Evolutionary conservation across 2,113 vertebrate genomes (phyloP).

Genomic region (Nothocercus nigrocapillus): DNA sequence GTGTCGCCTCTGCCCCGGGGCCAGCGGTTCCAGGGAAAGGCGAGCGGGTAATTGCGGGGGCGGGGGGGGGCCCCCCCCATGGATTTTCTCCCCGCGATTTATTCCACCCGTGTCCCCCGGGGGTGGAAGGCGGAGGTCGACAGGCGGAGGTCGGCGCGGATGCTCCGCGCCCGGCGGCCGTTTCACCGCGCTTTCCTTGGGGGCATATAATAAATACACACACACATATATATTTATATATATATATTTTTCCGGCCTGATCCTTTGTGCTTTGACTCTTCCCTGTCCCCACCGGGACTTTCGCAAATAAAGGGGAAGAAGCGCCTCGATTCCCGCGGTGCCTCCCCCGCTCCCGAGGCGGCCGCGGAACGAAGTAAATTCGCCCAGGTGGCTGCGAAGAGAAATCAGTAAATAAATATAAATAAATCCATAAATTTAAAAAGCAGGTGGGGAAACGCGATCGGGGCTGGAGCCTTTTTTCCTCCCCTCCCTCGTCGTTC

Average conservation of each 20-base stretch:
- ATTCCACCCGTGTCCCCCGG: background rate
- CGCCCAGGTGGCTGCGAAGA: background rate
- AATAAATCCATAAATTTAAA: too few species aligned
- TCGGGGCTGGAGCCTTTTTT: background rate
- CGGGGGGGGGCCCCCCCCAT: background rate
- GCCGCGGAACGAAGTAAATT: conserved; percentile 17
- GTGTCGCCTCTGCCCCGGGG: background rate
- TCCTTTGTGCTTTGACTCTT: background rate
- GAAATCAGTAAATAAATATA: too few species aligned
- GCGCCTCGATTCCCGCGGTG: background rate
- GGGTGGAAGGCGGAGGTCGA: background rate
- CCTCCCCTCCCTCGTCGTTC: background rate
- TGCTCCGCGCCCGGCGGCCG: background rate
- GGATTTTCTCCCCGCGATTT: background rate
- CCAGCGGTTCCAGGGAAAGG: background rate
- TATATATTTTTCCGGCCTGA: background rate
- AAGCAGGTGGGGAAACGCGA: background rate
- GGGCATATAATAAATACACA: too few species aligned
- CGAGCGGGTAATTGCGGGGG: conserved; percentile 42
- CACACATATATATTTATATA: background rate
- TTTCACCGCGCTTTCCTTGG: background rate
- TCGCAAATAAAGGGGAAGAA: background rate
- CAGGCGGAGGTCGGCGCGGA: background rate
- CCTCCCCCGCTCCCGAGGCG: background rate
- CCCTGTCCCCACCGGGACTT: background rate